Percentiles rank a stretch among this genome's conserved stretches.
Evolutionary conservation across 1,140 invertebrate genomes (phyloP).

Genomic region (Apis laboriosa): DNA sequence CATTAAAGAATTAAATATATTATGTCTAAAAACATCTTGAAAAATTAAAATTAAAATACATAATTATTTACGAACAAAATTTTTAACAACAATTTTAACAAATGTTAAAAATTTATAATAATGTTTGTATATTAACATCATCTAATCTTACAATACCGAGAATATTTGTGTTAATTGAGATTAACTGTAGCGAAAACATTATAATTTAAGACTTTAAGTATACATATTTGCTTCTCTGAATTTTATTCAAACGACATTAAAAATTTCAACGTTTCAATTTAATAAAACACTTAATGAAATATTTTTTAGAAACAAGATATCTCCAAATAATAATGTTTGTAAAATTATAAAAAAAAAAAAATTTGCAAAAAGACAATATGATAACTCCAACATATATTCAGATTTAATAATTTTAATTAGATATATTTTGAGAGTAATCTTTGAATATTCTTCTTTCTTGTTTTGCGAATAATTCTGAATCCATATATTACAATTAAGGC

Average conservation of each 20-base stretch:
- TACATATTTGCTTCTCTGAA: background rate
- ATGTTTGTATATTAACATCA: background rate
- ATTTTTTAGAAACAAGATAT: background rate
- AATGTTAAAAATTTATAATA: background rate
- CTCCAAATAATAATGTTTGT: background rate
- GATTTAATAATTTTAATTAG: background rate
- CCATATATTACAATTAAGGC: conserved; percentile 29
- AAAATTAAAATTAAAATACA: background rate
- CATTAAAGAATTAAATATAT: too few species aligned
- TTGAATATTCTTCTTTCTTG: background rate
- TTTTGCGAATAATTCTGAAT: background rate
- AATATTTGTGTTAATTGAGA: background rate
- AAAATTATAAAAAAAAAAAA: background rate
- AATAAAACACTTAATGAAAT: background rate
- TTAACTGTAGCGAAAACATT: background rate
- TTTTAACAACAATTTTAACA: background rate
- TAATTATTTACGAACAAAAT: background rate
- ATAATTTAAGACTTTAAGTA: background rate
- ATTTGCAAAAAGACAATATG: background rate
- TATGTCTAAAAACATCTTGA: too few species aligned
- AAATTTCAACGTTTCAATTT: background rate
- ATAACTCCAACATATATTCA: too few species aligned
- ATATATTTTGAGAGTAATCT: background rate
- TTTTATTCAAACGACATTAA: background rate
- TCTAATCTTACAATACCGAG: background rate